A percentile compares a stretch with the other conserved stretches of the same genome.
These are phyloP conservation scores for Hermaeophaga mercurialis DNA, from an alignment of 2,888 invertebrate genomes.

Conservation along the genomic window DNA sequence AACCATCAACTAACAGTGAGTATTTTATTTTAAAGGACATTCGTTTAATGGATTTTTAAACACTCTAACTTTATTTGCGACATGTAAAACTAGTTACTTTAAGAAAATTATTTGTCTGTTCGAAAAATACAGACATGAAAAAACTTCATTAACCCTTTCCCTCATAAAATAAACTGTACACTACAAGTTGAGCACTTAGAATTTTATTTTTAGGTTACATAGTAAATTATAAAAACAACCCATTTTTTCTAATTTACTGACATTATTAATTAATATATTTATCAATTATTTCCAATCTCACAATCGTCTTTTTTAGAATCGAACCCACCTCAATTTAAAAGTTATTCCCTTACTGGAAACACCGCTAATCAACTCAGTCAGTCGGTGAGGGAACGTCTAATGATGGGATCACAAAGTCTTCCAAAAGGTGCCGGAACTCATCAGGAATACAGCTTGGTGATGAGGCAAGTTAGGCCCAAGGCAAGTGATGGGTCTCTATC, in stretches of 20 bases:
- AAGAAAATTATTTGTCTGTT: too few relatives aligned
- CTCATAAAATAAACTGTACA: too few relatives aligned
- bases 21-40: slow-evolving; percentile 1
- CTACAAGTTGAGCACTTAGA: too few relatives aligned
- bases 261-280: too few relatives aligned
- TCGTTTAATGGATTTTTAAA: not conserved
- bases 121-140: too few relatives aligned
- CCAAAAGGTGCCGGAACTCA: slow-evolving; percentile 66
- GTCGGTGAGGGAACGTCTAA: slow-evolving; percentile 80
- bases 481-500: slow-evolving; percentile 81
- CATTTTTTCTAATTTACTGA: too few relatives aligned
- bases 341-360: slow-evolving; percentile 83
- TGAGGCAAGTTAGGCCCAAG: slow-evolving; percentile 55
- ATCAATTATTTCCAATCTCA: too few relatives aligned
- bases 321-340: slow-evolving; percentile 79
- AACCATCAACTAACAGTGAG: slow-evolving; percentile 48
- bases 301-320: slow-evolving; percentile 61
- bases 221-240: too few relatives aligned
- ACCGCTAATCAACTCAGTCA: slow-evolving; percentile 86
- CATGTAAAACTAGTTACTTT: too few relatives aligned
- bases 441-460: slow-evolving; percentile 55
- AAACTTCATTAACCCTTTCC: too few relatives aligned
- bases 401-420: slow-evolving; percentile 84
- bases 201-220: too few relatives aligned
- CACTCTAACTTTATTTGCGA: too few relatives aligned